Percentiles rank a stretch among this genome's conserved stretches.
phyloP scores from a whole-genome alignment of 2,797 vertebrate species.

The Sebastiscus tertius region DNA sequence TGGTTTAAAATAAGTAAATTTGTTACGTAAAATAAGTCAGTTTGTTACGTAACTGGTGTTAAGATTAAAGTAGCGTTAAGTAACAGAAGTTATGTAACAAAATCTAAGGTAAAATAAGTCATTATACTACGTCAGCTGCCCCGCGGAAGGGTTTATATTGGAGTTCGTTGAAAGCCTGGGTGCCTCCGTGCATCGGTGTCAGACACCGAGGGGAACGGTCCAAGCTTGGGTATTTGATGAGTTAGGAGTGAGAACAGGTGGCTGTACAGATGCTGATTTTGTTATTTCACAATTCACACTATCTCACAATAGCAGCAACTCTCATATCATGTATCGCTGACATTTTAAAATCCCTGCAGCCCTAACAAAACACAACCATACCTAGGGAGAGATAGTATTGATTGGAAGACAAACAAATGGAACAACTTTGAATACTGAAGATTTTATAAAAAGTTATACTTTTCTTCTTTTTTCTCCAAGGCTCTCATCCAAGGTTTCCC shows the following conservation, averaged over 20 bases:
- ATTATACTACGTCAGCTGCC: too few species aligned
- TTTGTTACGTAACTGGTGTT: neutral
- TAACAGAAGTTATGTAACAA: neutral
- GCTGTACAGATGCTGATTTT: neutral
- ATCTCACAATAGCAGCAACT: neutral
- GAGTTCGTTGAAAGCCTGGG: too few species aligned
- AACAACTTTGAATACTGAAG: neutral
- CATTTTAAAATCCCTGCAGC: neutral
- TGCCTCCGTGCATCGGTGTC: too few species aligned
- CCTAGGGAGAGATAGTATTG: neutral
- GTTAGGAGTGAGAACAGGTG: neutral
- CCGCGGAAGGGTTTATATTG: too few species aligned
- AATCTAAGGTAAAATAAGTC: too few species aligned
- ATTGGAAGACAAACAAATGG: neutral
- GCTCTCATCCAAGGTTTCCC: neutral
- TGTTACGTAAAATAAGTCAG: neutral
- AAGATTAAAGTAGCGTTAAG: neutral
- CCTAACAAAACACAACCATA: neutral
- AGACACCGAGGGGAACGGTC: too few species aligned
- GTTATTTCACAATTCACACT: neutral
- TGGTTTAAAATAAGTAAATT: neutral
- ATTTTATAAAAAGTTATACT: neutral
- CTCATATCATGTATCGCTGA: neutral
- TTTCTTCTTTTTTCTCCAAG: neutral
- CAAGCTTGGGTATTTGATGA: neutral